Evolutionary conservation across 64 coral and sea anemone genomes (phyloP).

Genomic region (Pachyseris speciosa): DNA sequence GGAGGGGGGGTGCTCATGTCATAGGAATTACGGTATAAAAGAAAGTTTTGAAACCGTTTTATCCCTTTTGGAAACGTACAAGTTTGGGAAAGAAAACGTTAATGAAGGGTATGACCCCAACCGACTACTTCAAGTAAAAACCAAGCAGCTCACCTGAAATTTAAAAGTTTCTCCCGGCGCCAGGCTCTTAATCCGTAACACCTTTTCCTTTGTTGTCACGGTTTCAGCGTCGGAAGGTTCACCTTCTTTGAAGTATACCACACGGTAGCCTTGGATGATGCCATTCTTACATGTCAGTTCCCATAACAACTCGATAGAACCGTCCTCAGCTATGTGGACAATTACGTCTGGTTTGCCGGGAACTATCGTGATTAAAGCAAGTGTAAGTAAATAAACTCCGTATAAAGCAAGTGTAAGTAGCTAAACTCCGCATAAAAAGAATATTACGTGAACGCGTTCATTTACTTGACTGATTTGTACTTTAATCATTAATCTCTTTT

Average conservation of each 20-base stretch:
- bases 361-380: neutral
- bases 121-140: neutral
- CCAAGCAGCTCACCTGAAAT: neutral
- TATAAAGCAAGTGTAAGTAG: too few species aligned
- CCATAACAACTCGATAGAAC: constrained; percentile 3
- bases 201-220: neutral
- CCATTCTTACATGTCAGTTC: constrained; percentile 23
- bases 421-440: too few species aligned
- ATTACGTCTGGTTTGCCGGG: constrained; percentile 31
- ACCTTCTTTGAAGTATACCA: neutral
- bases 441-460: too few species aligned
- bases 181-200: neutral
- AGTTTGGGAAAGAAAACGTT: too few species aligned
- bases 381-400: too few species aligned
- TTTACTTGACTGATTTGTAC: too few species aligned
- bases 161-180: neutral
- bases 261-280: neutral
- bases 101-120: neutral
- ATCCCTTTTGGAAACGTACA: too few species aligned
- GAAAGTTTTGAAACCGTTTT: too few species aligned
- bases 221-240: neutral
- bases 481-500: too few species aligned
- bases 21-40: too few species aligned
- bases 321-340: neutral
- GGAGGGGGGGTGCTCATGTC: too few species aligned